phyloP scores from a whole-genome alignment of 2,797 vertebrate genomes.

The Lateolabrax maculatus region DNA sequence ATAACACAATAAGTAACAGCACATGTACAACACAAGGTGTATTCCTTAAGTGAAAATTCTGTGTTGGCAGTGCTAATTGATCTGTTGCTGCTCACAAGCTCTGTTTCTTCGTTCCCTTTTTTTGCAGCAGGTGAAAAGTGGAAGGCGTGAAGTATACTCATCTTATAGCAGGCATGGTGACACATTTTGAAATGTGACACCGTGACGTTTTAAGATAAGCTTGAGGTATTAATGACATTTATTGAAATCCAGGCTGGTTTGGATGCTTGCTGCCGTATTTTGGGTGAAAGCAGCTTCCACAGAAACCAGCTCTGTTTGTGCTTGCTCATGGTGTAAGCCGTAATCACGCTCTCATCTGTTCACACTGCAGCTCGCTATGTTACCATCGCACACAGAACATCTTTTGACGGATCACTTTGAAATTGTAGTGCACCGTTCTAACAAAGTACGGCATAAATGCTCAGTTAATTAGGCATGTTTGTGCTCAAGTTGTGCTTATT shows the following conservation, averaged over 20 bases:
- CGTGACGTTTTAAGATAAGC: background rate
- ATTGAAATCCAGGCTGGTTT: background rate
- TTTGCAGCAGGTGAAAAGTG: background rate
- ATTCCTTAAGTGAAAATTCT: background rate
- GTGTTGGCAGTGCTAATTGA: constrained; percentile 8
- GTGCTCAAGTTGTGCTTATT: background rate
- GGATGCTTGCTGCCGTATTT: background rate
- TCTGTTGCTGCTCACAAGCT: constrained; percentile 12
- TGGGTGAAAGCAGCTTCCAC: background rate
- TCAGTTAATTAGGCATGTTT: background rate
- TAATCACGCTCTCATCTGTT: background rate
- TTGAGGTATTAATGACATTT: background rate
- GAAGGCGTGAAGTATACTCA: background rate
- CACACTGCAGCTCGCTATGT: background rate
- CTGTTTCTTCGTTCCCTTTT: background rate
- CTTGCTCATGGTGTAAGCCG: constrained; percentile 1
- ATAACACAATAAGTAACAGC: no score
- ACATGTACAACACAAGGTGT: background rate
- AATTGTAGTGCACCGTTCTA: background rate
- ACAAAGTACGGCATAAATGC: background rate
- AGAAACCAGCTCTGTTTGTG: background rate
- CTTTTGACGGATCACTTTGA: background rate
- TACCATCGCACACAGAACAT: background rate
- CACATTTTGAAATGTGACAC: background rate
- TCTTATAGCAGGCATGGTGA: background rate